Evolutionary conservation across 2,888 invertebrate genomes (phyloP), one percentile per base, ranked within the genome.

Genomic region (Aradus depressus): DNA sequence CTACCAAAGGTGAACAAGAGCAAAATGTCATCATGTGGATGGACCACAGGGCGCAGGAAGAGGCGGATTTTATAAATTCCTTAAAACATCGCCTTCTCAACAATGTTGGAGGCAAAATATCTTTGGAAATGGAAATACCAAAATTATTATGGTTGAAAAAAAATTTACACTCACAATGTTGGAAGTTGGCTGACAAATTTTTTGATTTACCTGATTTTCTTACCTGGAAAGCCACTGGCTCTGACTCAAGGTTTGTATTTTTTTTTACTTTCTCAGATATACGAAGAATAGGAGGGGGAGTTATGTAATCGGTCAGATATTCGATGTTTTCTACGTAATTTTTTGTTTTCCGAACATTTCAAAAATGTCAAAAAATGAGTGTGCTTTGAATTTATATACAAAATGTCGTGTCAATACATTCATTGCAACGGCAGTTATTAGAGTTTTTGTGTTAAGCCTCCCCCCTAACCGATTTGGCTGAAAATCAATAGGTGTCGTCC

Each of bases 81-180:
- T 76, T 78, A 1, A 71, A 77, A 6, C 87, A 92, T 69, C 70
- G 77, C 2, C 76, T 90, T 16, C 72, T 96, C 1, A 76, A 82
- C 61, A 88, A 82, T 70, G 88, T 91, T 2, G 96, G 96, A 2
- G 92, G 92, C 0, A 83, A 81, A 69, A 84, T 96, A 4, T 95
- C 93, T 1, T 72, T 90, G n/a, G 96, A 96, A 75, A 96, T 96
- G 93, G 81, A 96, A 74, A 82, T 86, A 52, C 93, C 96, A 0
- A 97, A 96, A 71, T 67, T 96, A 16, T 67, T 93, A 23, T 97
- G 96, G 96, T 66, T 96, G 1, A 95, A 95, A 67, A 78, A 74
- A 60, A 73, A 84, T 69, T 64, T 86, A 8, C 63, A 61, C 4
- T 67, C 75, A 1, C 64, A 72, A 3, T 76, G 76, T 60, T 93